Conservation (phyloP, 2,113 vertebrate genomes). For the Onychostoma macrolepis region DNA sequence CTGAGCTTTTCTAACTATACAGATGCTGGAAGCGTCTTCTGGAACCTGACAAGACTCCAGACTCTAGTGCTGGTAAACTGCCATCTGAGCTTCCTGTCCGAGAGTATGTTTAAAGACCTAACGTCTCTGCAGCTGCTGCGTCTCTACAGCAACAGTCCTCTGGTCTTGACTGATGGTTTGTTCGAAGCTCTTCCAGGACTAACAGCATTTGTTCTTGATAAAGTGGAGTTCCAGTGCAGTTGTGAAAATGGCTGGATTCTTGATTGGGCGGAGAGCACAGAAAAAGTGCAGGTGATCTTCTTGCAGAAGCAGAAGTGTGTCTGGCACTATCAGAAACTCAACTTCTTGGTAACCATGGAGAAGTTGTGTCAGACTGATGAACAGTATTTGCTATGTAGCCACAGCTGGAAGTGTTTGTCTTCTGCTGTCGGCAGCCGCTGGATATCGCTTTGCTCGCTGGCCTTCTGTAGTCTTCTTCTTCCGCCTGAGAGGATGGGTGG, state of each 20-base stretch:
- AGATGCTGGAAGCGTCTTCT: conserved; percentile 31
- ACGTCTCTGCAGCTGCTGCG: conserved; percentile 46
- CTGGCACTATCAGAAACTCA: conserved; percentile 51
- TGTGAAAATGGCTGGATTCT: conserved; percentile 54
- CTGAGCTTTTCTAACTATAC: conserved; percentile 50
- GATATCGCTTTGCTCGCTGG: conserved; percentile 62
- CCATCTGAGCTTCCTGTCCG: conserved; percentile 45
- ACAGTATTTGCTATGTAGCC: conserved; percentile 54
- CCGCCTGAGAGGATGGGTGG: conserved; percentile 53
- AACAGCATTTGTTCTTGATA: conserved; percentile 45
- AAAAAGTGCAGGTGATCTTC: conserved; percentile 45
- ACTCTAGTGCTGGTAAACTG: conserved; percentile 56
- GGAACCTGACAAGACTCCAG: conserved; percentile 51
- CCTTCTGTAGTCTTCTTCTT: conserved; percentile 56
- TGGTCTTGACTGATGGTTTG: conserved; percentile 46
- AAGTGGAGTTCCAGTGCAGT: conserved; percentile 54
- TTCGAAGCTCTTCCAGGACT: conserved; percentile 42
- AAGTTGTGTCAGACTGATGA: conserved; percentile 57
- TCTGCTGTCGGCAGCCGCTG: conserved; percentile 48
- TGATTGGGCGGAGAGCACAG: conserved; percentile 48
- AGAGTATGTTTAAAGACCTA: conserved; percentile 54
- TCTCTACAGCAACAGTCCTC: conserved; percentile 45
- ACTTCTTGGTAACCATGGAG: conserved; percentile 59
- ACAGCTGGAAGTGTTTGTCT: conserved; percentile 35
- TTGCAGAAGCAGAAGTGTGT: conserved; percentile 52